Base-by-base conservation (phyloP, 2,888 invertebrate species). In the Napeogenes sylphis region DNA sequence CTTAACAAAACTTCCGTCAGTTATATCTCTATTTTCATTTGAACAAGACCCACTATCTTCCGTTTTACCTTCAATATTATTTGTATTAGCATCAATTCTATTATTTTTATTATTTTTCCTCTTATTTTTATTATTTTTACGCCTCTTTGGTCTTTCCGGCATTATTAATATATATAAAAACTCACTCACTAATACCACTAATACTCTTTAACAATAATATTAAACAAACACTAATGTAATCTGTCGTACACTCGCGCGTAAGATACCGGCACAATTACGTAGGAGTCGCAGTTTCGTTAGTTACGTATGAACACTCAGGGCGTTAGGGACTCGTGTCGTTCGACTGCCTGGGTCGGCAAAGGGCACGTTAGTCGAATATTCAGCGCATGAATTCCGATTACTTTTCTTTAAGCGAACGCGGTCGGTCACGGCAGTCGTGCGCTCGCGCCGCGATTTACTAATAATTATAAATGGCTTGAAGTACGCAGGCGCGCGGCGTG, bases 391-490 rank as follows among this genome's bases (percentile, higher is more conserved):
- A 56, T 61, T 46, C 53, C 59, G 59, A 45, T 55, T 56, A 63
- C 77, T 77, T 78, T 73, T 80, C 84, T 86, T 86, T 86, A 78
- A 74, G 83, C 85, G 81, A 84, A 80, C 84, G 81, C 80, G 79
- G 77, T 83, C 83, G 83, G 83, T 78, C 79, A 81, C 83, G 83
- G 82, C 85, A 84, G 87, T 87, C 86, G 85, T 86, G 84, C 83
- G 84, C 87, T 81, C 85, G 84, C 81, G 82, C 85, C 78, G 81
- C 85, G 88, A 84, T 90, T 90, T 90, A 90, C 90, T 90, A 89
- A 90, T 90, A 90, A 90, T 90, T 90, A 87, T 89, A 90, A 88
- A 89, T 87, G 83, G 81, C 83, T 86, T 83, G 85, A 87, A 89
- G 89, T 90, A 81, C 88, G 83, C 87, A 82, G 82, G 85, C 85